Evolutionary conservation across 2,797 vertebrate genomes (phyloP).

Genomic region (Balearica regulorum): DNA sequence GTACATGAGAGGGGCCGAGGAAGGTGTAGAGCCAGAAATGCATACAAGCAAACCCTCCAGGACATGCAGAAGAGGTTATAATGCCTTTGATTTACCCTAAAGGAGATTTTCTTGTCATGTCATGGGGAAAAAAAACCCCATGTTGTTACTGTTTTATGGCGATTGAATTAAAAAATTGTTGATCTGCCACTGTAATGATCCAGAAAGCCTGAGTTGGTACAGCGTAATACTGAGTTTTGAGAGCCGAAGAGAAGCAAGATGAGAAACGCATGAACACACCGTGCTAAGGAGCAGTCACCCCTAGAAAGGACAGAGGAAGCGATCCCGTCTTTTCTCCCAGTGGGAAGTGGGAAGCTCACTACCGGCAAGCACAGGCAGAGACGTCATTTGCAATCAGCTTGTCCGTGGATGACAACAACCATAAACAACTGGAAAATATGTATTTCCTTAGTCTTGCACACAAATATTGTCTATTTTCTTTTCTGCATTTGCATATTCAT

Average conservation of each 20-base stretch:
- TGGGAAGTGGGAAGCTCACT: neutral
- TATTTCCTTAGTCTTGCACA: neutral
- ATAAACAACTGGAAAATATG: neutral
- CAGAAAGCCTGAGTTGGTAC: neutral
- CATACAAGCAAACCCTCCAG: neutral
- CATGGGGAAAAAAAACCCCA: neutral
- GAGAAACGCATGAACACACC: neutral
- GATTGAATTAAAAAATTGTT: neutral
- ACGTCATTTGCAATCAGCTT: neutral
- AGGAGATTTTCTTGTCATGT: neutral
- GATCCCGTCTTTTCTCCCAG: rapidly evolving
- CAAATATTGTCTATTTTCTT: neutral
- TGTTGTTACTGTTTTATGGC: neutral
- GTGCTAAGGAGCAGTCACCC: neutral
- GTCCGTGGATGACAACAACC: neutral
- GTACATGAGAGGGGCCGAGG: neutral
- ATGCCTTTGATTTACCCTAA: neutral
- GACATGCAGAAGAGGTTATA: neutral
- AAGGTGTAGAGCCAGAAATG: neutral
- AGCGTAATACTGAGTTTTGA: neutral
- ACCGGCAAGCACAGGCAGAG: neutral
- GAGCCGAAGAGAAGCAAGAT: neutral
- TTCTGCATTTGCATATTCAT: neutral
- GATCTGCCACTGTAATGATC: neutral
- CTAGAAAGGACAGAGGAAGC: neutral